These are phyloP conservation scores for Drosophila suboccidentalis DNA, from an alignment of 2,888 invertebrate genomes.

Conservation along the genomic window DNA sequence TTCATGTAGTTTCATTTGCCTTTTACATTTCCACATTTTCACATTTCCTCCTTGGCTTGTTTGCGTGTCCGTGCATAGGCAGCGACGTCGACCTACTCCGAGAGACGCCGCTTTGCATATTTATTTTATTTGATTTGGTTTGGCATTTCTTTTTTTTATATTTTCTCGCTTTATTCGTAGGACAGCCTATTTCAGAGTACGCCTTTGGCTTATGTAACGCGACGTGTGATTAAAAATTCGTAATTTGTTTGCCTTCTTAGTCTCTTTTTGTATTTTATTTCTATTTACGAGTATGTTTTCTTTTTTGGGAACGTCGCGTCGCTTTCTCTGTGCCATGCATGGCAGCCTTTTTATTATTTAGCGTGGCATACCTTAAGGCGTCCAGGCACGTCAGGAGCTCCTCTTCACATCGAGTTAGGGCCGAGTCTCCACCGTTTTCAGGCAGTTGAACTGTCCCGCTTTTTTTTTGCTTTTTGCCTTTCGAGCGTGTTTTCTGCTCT, in stretches of 20 bases:
- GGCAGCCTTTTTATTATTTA: conserved; percentile 59
- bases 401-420: conserved; percentile 20
- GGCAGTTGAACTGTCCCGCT: conserved; percentile 54
- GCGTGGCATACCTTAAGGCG: conserved; percentile 57
- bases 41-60: conserved; percentile 65
- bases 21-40: conserved; percentile 79
- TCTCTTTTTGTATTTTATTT: conserved; percentile 27
- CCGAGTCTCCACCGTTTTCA: conserved; percentile 31
- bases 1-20: conserved; percentile 77
- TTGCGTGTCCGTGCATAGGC: conserved; percentile 68
- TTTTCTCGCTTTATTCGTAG: conserved; percentile 15
- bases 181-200: conserved; percentile 6
- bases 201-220: conserved; percentile 62
- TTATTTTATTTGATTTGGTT: conserved; percentile 79
- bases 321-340: conserved; percentile 39
- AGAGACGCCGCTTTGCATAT: conserved; percentile 78
- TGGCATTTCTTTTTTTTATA: conserved; percentile 28
- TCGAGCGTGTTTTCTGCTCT: conserved; percentile 53
- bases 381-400: conserved; percentile 34
- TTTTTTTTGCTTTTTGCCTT: conserved; percentile 21
- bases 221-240: conserved; percentile 77
- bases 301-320: conserved; percentile 33
- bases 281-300: conserved; percentile 23
- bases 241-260: conserved; percentile 31
- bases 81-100: conserved; percentile 68